Evolutionary conservation across 92 coral and sea anemone species (phyloP).

Genomic region (Phenganax subtilis): DNA sequence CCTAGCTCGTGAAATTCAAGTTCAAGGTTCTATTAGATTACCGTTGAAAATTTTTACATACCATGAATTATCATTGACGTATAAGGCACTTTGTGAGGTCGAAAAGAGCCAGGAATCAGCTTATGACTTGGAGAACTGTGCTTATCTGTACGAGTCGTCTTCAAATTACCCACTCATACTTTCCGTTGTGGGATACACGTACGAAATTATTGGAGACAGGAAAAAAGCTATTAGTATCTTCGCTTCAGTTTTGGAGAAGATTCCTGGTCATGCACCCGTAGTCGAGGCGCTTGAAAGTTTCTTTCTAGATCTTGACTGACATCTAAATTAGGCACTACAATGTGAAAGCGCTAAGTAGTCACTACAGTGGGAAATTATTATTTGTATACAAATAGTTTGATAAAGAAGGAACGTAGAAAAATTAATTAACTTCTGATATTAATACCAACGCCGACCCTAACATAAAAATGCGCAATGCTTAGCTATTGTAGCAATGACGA

Average conservation of each 20-base stretch:
- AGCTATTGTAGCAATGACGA: too few species aligned
- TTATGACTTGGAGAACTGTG: conserved; percentile 11
- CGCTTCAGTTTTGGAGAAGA: conserved; percentile 1
- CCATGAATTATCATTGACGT: neutral
- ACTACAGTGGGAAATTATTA: too few species aligned
- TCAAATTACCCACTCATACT: conserved; percentile 2
- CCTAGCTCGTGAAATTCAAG: conserved; percentile 18
- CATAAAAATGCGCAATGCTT: too few species aligned
- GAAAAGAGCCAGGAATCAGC: conserved; percentile 16
- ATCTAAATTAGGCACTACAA: too few species aligned
- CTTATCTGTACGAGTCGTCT: neutral
- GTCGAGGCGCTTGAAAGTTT: conserved; percentile 4
- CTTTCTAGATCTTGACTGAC: too few species aligned
- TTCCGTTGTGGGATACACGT: conserved; percentile 19
- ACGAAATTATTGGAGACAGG: conserved; percentile 9
- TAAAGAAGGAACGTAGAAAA: too few species aligned
- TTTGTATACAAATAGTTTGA: too few species aligned
- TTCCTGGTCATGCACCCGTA: conserved; percentile 11
- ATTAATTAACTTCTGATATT: too few species aligned
- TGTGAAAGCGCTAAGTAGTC: too few species aligned
- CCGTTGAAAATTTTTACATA: conserved; percentile 25
- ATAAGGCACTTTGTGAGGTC: neutral
- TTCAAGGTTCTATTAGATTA: neutral
- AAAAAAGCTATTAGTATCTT: neutral
- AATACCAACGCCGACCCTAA: too few species aligned